These are phyloP conservation scores for Menura novaehollandiae DNA, from an alignment of 2,113 vertebrate genomes.

Conservation along the genomic window DNA sequence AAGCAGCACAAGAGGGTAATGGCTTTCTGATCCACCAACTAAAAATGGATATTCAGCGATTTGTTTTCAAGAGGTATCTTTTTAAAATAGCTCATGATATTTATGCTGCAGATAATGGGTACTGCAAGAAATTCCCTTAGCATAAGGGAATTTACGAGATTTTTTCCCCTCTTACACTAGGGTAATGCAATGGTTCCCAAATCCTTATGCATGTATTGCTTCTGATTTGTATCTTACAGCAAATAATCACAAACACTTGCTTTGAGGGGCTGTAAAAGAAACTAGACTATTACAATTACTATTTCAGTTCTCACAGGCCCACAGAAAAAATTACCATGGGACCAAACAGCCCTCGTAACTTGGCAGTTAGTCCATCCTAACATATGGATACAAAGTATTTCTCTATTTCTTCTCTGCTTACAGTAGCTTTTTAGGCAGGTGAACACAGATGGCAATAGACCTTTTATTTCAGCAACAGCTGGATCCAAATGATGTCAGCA, in stretches of 20 bases:
- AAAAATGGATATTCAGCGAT: not conserved
- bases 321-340: not conserved
- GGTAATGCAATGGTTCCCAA: accelerated
- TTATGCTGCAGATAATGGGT: not conserved
- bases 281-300: not conserved
- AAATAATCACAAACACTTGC: not conserved
- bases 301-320: not conserved
- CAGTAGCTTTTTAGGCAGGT: not conserved
- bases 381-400: not conserved
- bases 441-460: not conserved
- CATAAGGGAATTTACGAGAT: accelerated
- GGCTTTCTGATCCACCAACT: not conserved
- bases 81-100: not conserved
- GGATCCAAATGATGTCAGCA: not conserved
- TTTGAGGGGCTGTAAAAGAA: not conserved
- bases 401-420: not conserved
- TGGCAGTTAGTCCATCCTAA: not conserved
- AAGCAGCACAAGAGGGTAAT: not conserved
- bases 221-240: not conserved
- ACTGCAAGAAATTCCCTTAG: not conserved
- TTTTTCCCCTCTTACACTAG: not conserved
- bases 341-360: accelerated
- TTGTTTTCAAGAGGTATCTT: not conserved
- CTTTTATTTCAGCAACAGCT: not conserved
- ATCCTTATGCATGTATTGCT: not conserved